Conservation (phyloP, 2,888 invertebrate genomes). For the Drosophila flavopinicola region DNA sequence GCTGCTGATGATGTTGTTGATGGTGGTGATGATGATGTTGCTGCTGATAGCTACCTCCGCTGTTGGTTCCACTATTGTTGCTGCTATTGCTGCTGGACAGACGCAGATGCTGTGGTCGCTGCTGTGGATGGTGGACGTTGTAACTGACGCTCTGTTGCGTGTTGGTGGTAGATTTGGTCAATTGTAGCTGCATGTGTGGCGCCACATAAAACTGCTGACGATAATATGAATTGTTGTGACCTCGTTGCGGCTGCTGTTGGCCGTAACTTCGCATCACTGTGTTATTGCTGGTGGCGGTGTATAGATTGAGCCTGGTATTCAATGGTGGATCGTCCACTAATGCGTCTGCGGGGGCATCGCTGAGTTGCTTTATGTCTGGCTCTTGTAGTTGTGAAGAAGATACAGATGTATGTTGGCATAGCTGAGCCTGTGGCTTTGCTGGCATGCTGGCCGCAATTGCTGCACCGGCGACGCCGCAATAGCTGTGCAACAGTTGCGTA, state of each 20-base stretch:
- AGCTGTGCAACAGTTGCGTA: conserved; percentile 41
- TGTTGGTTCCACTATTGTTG: conserved; percentile 31
- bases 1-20: conserved; percentile 61
- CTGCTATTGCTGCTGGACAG: conserved; percentile 43
- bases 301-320: conserved; percentile 35
- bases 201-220: conserved; percentile 83
- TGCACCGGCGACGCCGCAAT: conserved; percentile 43
- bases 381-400: conserved; percentile 76
- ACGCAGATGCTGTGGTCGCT: conserved; percentile 62
- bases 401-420: conserved; percentile 72
- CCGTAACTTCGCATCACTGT: conserved; percentile 17
- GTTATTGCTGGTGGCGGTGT: conserved; percentile 29
- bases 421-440: conserved; percentile 57
- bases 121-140: conserved; percentile 49
- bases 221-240: conserved; percentile 62
- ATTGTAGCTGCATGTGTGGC: conserved; percentile 77
- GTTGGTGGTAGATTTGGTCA: conserved; percentile 55
- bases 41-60: conserved; percentile 27
- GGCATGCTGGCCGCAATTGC: conserved; percentile 75
- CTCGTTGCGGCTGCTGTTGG: conserved; percentile 35
- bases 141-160: conserved; percentile 48
- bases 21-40: conserved; percentile 27
- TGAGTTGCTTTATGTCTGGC: conserved; percentile 52
- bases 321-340: conserved; percentile 38
- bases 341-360: conserved; percentile 24